phyloP scores from a whole-genome alignment of 2,797 vertebrate species.

The Hydrocynus forskahlii region DNA sequence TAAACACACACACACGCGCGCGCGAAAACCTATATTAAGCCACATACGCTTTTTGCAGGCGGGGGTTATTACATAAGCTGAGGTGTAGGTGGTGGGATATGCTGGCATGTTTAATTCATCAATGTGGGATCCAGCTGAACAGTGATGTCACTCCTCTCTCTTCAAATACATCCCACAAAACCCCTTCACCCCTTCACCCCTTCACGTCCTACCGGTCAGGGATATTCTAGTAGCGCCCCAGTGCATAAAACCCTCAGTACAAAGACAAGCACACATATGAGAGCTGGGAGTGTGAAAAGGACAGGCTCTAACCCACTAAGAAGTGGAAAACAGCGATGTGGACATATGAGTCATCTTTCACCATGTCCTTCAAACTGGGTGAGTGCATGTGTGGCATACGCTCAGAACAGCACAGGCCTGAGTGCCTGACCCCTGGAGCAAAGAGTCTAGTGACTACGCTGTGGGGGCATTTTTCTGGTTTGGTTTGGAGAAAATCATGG shows the following conservation, averaged over 20 bases:
- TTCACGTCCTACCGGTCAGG: not conserved
- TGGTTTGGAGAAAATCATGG: too few relatives aligned
- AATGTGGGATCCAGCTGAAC: constrained; percentile 43
- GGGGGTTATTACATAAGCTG: constrained; percentile 73
- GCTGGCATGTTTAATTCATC: constrained; percentile 72
- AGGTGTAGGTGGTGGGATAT: constrained; percentile 68
- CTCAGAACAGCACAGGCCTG: too few relatives aligned
- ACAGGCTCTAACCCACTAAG: too few relatives aligned
- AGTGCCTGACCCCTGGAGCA: too few relatives aligned
- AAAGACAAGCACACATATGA: not conserved
- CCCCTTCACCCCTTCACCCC: not conserved
- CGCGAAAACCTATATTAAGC: constrained; percentile 56
- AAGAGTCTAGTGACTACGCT: too few relatives aligned
- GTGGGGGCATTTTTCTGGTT: too few relatives aligned
- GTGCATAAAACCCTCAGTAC: not conserved
- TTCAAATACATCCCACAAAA: not conserved
- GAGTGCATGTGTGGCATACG: too few relatives aligned
- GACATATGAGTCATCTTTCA: too few relatives aligned
- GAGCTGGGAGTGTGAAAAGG: not conserved
- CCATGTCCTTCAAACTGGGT: too few relatives aligned
- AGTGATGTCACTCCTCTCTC: not conserved
- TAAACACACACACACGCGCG: constrained; percentile 67
- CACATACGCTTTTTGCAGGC: constrained; percentile 63
- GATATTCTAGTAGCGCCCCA: too few relatives aligned
- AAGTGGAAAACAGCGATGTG: too few relatives aligned